Conservation (phyloP, 1,140 invertebrate species). For the Heliothis virescens region DNA sequence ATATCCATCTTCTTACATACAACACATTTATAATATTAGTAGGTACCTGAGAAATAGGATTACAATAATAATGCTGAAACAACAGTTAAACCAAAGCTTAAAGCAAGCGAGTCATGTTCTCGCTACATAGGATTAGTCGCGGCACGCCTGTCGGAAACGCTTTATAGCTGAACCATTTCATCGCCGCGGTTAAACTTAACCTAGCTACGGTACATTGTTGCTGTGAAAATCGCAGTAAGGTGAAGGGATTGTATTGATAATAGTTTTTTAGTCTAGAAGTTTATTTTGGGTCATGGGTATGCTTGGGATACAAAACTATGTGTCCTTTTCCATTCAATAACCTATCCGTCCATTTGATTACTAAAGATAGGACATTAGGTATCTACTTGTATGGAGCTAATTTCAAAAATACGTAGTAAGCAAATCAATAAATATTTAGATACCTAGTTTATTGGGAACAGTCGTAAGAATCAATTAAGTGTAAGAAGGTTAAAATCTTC, state of each 20-base stretch:
- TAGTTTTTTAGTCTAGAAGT: neutral
- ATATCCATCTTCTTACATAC: too few relatives aligned
- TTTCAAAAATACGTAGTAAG: too few relatives aligned
- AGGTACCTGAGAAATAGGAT: too few relatives aligned
- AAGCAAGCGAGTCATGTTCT: conserved; percentile 10
- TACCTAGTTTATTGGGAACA: too few relatives aligned
- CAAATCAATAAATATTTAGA: too few relatives aligned
- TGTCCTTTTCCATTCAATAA: too few relatives aligned
- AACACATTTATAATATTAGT: neutral
- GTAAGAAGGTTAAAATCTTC: too few relatives aligned
- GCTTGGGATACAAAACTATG: neutral
- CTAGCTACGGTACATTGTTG: conserved; percentile 11
- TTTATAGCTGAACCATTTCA: conserved; percentile 33
- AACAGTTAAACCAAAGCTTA: conserved; percentile 13
- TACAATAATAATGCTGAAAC: neutral
- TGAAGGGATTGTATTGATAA: too few relatives aligned
- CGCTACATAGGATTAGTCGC: conserved; percentile 17
- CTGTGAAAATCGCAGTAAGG: neutral
- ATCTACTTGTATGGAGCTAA: too few relatives aligned
- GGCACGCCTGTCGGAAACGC: conserved; percentile 26
- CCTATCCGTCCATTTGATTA: too few relatives aligned
- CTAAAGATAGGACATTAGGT: too few relatives aligned
- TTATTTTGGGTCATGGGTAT: neutral
- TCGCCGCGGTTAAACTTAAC: neutral
- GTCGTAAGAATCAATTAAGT: too few relatives aligned